Evolutionary conservation across 2,888 invertebrate genomes (phyloP).

Genomic region (Drosophila kambysellisi): DNA sequence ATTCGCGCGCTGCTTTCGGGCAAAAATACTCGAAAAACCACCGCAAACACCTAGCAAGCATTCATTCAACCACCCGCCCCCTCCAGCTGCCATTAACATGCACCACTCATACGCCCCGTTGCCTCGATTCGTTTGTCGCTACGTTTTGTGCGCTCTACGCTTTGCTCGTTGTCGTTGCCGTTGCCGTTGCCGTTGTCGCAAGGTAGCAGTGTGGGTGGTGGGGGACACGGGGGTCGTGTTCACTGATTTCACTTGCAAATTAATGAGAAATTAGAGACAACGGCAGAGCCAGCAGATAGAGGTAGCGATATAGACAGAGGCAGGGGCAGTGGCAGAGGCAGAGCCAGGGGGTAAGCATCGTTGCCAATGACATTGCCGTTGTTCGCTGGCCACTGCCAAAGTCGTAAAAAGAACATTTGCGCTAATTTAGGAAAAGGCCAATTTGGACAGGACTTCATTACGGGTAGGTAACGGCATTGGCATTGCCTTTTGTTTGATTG

Average conservation of each 20-base stretch:
- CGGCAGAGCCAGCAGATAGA: slow-evolving; percentile 43
- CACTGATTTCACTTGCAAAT: slow-evolving; percentile 84
- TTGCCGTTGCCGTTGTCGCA: slow-evolving; percentile 61
- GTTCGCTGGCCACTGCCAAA: slow-evolving; percentile 57
- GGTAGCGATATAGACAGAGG: slow-evolving; percentile 64
- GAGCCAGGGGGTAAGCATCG: slow-evolving; percentile 13
- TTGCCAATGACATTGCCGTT: slow-evolving; percentile 29
- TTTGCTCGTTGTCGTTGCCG: slow-evolving; percentile 74
- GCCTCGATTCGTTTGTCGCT: slow-evolving; percentile 69
- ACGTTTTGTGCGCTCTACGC: slow-evolving; percentile 49
- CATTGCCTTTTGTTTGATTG: slow-evolving; percentile 78
- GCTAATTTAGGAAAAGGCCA: slow-evolving; percentile 82
- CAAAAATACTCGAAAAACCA: slow-evolving; percentile 77
- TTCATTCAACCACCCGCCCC: slow-evolving; percentile 55
- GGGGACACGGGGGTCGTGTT: slow-evolving; percentile 43
- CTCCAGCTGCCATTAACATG: slow-evolving; percentile 28
- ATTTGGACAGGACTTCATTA: slow-evolving; percentile 82
- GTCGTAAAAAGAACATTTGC: slow-evolving; percentile 82
- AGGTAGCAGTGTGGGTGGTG: neutral
- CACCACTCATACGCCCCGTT: slow-evolving; percentile 77
- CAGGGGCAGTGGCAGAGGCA: slow-evolving; percentile 21
- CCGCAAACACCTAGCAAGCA: slow-evolving; percentile 79
- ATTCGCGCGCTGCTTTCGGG: slow-evolving; percentile 52
- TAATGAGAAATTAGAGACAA: slow-evolving; percentile 84
- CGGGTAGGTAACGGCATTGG: slow-evolving; percentile 62